These are phyloP conservation scores for Oenanthe melanoleuca DNA, from an alignment of 2,113 vertebrate genomes.

Conservation along the genomic window DNA sequence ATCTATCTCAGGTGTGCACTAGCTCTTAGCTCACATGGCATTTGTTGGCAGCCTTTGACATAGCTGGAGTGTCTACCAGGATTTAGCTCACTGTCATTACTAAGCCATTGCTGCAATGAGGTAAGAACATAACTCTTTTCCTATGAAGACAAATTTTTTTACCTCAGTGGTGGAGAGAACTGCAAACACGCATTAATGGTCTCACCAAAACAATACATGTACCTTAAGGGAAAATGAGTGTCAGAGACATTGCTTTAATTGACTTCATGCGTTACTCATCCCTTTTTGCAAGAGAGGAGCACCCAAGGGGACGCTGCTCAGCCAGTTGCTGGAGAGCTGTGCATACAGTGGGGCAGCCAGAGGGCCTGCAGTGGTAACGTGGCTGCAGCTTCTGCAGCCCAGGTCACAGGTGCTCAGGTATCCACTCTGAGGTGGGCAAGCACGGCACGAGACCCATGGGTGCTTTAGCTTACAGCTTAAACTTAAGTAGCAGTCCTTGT, in stretches of 20 bases:
- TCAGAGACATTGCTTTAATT: neutral
- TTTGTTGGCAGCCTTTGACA: neutral
- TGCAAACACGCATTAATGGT: neutral
- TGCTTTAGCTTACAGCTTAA: neutral
- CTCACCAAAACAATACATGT: neutral
- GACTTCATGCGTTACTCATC: neutral
- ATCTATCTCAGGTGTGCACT: neutral
- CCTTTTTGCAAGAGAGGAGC: neutral
- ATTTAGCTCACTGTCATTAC: neutral
- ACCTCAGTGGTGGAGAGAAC: neutral
- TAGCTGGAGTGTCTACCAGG: neutral
- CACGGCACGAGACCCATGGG: fast-evolving
- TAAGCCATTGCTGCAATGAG: neutral
- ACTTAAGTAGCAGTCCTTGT: neutral
- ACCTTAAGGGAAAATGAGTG: neutral
- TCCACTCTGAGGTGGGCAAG: neutral
- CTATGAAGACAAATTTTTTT: neutral
- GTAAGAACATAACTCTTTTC: neutral
- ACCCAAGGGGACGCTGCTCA: neutral
- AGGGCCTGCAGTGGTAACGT: fast-evolving
- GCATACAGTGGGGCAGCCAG: fast-evolving
- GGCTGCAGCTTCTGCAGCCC: neutral
- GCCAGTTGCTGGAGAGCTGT: neutral
- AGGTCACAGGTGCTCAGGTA: neutral
- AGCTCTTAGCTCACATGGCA: fast-evolving